phyloP scores from a whole-genome alignment of 2,888 invertebrate genomes.

The Onchidella celtica region DNA sequence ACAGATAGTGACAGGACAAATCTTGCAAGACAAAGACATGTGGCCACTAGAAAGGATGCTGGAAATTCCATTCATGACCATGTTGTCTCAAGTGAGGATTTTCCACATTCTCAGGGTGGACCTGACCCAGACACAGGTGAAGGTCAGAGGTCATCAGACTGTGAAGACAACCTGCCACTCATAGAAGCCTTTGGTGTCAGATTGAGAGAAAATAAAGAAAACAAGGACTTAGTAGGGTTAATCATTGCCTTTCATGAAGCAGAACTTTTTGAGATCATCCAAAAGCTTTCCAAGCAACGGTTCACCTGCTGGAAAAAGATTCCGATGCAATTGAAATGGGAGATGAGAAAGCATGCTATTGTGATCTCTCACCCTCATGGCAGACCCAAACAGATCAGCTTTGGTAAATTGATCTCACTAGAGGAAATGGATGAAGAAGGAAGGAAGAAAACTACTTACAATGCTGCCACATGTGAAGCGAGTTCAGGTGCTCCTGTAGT shows the following conservation, averaged over 20 bases:
- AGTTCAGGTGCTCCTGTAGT: constrained; percentile 41
- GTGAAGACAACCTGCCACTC: background rate
- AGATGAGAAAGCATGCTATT: constrained; percentile 27
- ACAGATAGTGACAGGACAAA: background rate
- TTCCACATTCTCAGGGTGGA: too few relatives aligned
- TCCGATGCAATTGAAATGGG: background rate
- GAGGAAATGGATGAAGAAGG: background rate
- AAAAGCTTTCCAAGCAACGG: background rate
- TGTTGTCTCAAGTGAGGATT: too few relatives aligned
- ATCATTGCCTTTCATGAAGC: constrained; percentile 36
- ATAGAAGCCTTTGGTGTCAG: constrained; percentile 1
- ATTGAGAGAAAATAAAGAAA: background rate
- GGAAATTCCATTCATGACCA: too few relatives aligned
- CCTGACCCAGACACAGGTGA: background rate
- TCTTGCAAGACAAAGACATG: too few relatives aligned
- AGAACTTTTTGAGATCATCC: constrained; percentile 1
- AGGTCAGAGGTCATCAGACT: background rate
- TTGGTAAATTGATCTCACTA: background rate
- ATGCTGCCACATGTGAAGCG: constrained; percentile 18
- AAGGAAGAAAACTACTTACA: constrained; percentile 10
- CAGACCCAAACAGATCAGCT: constrained; percentile 18
- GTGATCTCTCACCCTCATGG: constrained; percentile 47
- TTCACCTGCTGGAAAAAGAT: background rate
- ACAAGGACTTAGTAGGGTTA: constrained; percentile 37
- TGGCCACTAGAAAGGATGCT: too few relatives aligned